Base-by-base conservation (phyloP, 35 echinoderm and acorn worm genomes). In the Heliocidaris tuberculata region DNA sequence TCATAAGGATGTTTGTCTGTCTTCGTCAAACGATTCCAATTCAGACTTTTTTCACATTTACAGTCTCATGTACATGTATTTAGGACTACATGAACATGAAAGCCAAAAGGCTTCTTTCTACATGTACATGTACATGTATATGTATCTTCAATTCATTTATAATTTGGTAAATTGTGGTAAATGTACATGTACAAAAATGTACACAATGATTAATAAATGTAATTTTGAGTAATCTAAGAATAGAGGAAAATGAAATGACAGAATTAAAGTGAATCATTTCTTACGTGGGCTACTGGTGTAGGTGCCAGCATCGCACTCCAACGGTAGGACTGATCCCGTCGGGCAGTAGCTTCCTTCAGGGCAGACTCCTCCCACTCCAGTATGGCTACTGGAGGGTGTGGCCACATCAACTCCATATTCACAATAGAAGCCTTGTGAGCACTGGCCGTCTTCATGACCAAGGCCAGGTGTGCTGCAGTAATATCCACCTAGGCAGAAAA, bases 291-390 rank as follows among this genome's bases (percentile, higher is more conserved):
- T 95, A 32, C 85, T 95, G 88, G 97, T 96, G 88, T 94, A 99
- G 10, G 98, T 96, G 6, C 98, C 98, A 30, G 98, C 97, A 27
- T 94, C 94, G 92, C 97, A 97, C 27, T 96, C 94, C 27, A 85
- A 85, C 9, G 97, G 98, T 9, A 90, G 95, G 47, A 95, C 93
- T 7, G 98, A 95, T 17, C 97, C 97, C 2, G 50, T 96, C n/a
- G 98, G 98, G 94, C 98, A 99, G 95, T 96, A 97, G 49, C 95
- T 96, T 12, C 98, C 98, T 19, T 95, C 56, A 71, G 98, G 98
- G 61, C 98, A 99, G 19, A 99, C 96, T 31, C 98, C 98, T 3
- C 98, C 98, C 32, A 96, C 96, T 15, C 98, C 98, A 32, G 96
- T 99, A 70, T 99, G 98, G 24, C 98, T 97, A 94, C 97, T 94